Conservation (phyloP, 2,888 invertebrate species). For the Drosophila borborema region DNA sequence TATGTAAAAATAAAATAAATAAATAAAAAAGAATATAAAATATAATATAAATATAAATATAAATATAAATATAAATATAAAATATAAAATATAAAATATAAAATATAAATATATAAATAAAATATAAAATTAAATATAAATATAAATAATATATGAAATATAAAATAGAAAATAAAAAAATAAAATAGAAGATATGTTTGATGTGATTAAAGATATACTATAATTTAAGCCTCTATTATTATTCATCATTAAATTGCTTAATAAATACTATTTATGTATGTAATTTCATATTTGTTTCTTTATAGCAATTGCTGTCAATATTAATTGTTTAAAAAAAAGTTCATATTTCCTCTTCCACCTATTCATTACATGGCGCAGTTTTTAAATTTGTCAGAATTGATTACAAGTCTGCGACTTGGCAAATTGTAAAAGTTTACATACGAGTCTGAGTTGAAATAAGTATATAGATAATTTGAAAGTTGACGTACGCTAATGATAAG, state of each 20-base stretch:
- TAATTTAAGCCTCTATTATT: too few relatives aligned
- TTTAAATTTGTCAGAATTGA: slow-evolving; percentile 18
- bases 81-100: too few relatives aligned
- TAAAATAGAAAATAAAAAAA: background rate
- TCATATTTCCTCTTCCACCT: background rate
- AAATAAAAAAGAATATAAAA: too few relatives aligned
- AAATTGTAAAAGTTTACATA: slow-evolving; percentile 11
- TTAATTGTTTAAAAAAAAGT: background rate
- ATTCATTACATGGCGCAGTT: background rate
- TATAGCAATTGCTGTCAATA: background rate
- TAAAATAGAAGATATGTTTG: background rate
- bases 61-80: too few relatives aligned
- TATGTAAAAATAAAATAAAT: too few relatives aligned
- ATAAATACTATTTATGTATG: background rate
- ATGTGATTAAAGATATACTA: background rate
- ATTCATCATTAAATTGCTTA: too few relatives aligned
- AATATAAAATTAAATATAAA: too few relatives aligned
- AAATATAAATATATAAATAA: too few relatives aligned
- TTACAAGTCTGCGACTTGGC: slow-evolving; percentile 28
- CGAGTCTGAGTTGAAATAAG: background rate
- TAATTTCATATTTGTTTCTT: background rate
- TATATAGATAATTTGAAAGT: slow-evolving; percentile 65
- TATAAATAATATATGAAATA: too few relatives aligned
- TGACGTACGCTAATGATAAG: slow-evolving; percentile 74
- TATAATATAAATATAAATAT: too few relatives aligned